Base-by-base conservation (phyloP, 23 tunicate species). In the Oikopleura dioica region DNA sequence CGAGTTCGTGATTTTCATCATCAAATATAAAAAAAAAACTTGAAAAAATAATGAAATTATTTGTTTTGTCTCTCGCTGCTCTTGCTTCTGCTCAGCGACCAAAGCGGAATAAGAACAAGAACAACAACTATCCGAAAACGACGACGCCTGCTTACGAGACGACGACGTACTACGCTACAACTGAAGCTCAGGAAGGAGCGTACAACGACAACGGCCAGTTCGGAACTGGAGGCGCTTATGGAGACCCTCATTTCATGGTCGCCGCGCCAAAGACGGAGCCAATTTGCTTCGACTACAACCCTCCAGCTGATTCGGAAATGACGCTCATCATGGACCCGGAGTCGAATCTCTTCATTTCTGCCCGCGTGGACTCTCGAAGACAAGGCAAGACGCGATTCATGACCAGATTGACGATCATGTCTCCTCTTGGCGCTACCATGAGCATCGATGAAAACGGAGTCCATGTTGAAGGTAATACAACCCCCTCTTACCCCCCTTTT, bases 291-390 rank as follows among this genome's bases (percentile, higher is more conserved):
- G 72, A 63, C 33, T 63, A 63, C 26, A 63, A 63, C 26, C 72
- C 72, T 5, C 72, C 72, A 63, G 72, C 72, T 16, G 72, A 31
- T 12, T 63, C 72, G 33, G 72, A 63, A 63, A 63, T 63, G 72
- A 63, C 72, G 30, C 33, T 63, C 4, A 28, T 63, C 33, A 63
- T 63, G 72, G 72, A 63, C 33, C 72, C 72, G 26, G 72, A 16
- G n/a, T n/a, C n/a, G n/a, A n/a, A n/a, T n/a, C n/a, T n/a, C n/a
- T n/a, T n/a, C 33, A 28, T 63, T 21, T 23, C 72, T 21, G 72
- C 72, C 72, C 30, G 33, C 5, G 72, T 63, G 33, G 72, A 63
- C 26, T 23, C 33, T 24, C 72, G 72, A 2, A 23, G 72, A 12
- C 72, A 63, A 28, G 72, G 72, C 16, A 63, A 63, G 26, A 63